Evolutionary conservation across 2,888 invertebrate genomes (phyloP).

Genomic region (Nemurella pictetii): DNA sequence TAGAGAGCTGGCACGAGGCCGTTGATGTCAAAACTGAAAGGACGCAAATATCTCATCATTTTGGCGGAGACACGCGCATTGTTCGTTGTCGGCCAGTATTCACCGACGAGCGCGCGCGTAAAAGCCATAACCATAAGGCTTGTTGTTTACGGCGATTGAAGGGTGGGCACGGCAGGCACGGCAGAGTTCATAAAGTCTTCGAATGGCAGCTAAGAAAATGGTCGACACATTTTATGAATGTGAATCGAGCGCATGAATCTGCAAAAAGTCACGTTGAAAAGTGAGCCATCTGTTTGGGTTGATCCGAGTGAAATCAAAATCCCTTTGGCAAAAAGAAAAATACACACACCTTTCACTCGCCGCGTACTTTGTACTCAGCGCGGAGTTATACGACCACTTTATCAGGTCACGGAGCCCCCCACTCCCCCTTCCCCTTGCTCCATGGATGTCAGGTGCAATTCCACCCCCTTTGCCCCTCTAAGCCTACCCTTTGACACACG

Average conservation of each 20-base stretch:
- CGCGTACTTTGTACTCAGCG: background rate
- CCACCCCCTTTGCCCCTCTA: background rate
- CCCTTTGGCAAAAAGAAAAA: background rate
- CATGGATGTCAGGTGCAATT: background rate
- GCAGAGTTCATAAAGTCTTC: background rate
- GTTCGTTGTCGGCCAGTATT: background rate
- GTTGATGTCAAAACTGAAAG: background rate
- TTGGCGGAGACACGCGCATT: no score
- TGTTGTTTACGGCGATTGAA: background rate
- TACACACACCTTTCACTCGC: no score
- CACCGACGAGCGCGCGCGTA: no score
- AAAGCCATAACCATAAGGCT: no score
- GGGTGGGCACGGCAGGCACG: no score
- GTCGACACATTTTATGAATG: background rate
- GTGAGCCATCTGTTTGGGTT: background rate
- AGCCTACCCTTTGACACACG: slow-evolving; percentile 20
- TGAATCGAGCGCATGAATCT: background rate
- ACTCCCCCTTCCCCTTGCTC: background rate
- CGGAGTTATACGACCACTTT: background rate
- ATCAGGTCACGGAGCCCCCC: background rate
- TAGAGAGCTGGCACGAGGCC: background rate
- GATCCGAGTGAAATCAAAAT: background rate
- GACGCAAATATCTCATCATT: background rate
- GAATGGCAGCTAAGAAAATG: background rate
- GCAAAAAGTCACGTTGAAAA: background rate